Evolutionary conservation across 2,797 vertebrate species (phyloP).

Genomic region (Neomorphus geoffroyi): DNA sequence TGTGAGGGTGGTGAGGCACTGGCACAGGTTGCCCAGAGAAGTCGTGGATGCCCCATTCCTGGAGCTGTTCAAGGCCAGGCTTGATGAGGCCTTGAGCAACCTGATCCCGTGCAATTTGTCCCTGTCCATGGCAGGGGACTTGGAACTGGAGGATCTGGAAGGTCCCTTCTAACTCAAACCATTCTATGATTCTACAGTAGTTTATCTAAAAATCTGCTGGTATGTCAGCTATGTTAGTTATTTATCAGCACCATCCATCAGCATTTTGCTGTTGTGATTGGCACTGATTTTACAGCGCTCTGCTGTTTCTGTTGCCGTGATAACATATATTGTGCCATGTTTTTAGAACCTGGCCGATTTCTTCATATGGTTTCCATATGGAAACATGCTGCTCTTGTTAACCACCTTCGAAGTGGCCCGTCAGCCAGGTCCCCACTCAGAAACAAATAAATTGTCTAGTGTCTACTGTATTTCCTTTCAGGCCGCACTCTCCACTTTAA

Average conservation of each 20-base stretch:
- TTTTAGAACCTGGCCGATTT: not conserved
- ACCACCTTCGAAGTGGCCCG: slow-evolving; percentile 64
- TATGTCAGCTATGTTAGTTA: not conserved
- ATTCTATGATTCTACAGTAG: too few relatives aligned
- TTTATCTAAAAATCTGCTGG: not conserved
- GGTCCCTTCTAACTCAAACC: too few relatives aligned
- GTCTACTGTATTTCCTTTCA: slow-evolving; percentile 76
- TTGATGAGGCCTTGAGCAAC: too few relatives aligned
- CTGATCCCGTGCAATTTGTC: too few relatives aligned
- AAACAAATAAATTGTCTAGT: slow-evolving; percentile 76
- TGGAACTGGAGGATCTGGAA: too few relatives aligned
- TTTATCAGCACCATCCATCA: not conserved
- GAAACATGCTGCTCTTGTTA: slow-evolving; percentile 72
- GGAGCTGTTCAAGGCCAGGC: too few relatives aligned
- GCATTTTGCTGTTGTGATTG: slow-evolving; percentile 17
- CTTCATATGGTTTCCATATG: slow-evolving; percentile 72
- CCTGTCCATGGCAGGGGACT: too few relatives aligned
- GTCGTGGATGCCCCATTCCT: too few relatives aligned
- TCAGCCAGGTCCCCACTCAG: slow-evolving; percentile 65
- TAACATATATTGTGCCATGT: not conserved
- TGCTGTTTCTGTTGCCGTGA: not conserved
- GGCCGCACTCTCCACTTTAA: slow-evolving; percentile 68
- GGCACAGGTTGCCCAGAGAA: too few relatives aligned
- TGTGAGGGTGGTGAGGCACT: too few relatives aligned
- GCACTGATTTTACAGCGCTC: not conserved